A percentile compares a stretch with the other conserved stretches of the same genome.
Evolutionary conservation across 2,797 vertebrate genomes (phyloP).

Genomic region (Cercopithecus hamlyni): DNA sequence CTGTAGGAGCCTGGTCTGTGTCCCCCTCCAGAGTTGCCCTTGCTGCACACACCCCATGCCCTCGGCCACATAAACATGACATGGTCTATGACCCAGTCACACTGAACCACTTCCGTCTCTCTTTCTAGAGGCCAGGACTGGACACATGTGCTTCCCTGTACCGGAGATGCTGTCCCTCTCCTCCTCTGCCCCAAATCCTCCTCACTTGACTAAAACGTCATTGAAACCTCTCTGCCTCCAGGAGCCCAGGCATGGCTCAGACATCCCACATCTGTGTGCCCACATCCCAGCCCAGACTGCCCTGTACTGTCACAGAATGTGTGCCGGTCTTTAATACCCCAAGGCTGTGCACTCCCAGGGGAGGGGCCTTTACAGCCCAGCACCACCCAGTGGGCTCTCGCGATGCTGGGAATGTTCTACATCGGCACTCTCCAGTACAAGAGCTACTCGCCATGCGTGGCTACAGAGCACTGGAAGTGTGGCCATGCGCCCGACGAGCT

Average conservation of each 20-base stretch:
- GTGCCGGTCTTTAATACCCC: fast-evolving
- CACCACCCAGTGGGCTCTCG: fast-evolving
- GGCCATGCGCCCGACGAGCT: fast-evolving
- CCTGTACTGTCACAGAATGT: fast-evolving
- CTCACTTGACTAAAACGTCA: not conserved
- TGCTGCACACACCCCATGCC: not conserved
- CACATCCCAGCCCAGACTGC: fast-evolving
- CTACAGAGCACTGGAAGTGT: fast-evolving
- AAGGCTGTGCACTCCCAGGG: fast-evolving
- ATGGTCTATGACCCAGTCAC: fast-evolving
- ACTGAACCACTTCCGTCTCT: not conserved
- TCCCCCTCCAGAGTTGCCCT: not conserved
- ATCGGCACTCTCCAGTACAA: fast-evolving
- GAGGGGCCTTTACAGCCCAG: too few species aligned
- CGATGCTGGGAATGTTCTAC: fast-evolving
- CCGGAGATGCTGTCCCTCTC: not conserved
- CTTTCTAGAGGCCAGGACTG: not conserved
- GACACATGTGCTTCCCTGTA: not conserved
- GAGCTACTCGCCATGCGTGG: fast-evolving
- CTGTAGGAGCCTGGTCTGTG: not conserved
- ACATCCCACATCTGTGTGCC: fast-evolving
- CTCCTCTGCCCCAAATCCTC: not conserved
- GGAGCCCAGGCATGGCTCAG: not conserved
- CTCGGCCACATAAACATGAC: not conserved
- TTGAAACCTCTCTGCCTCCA: not conserved